Evolutionary conservation across 2,113 vertebrate genomes (phyloP).

Genomic region (Takifugu flavidus): DNA sequence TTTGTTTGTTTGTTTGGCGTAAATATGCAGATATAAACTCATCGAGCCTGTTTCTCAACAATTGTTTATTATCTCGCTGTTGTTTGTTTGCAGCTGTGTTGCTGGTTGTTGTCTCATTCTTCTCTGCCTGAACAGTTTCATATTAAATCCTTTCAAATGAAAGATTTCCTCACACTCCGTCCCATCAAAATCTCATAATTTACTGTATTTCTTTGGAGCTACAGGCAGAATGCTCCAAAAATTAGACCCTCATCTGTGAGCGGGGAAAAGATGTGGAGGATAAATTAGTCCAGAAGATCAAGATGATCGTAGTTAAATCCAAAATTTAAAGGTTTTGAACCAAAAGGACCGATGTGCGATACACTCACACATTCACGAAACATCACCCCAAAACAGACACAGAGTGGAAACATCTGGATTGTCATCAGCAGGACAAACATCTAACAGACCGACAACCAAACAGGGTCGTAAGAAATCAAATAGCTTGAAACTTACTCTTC

Average conservation of each 20-base stretch:
- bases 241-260: no score
- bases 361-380: neutral
- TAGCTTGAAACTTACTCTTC: no score
- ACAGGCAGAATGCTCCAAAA: neutral
- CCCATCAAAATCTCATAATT: constrained; percentile 26
- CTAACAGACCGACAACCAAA: no score
- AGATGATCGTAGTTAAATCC: no score
- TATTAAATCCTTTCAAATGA: constrained; percentile 28
- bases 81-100: constrained; percentile 51
- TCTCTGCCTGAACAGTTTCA: constrained; percentile 59
- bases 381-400: neutral
- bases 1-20: no score
- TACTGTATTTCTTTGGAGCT: neutral
- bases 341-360: no score
- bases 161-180: constrained; percentile 21
- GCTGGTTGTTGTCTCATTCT: constrained; percentile 73
- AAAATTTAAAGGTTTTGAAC: no score
- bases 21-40: neutral
- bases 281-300: no score
- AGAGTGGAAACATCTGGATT: neutral
- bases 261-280: no score
- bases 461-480: no score
- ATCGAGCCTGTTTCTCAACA: neutral
- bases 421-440: no score
- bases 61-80: constrained; percentile 2